Evolutionary conservation across 2,797 vertebrate species (phyloP).

Genomic region (Rhinoraja longicauda): DNA sequence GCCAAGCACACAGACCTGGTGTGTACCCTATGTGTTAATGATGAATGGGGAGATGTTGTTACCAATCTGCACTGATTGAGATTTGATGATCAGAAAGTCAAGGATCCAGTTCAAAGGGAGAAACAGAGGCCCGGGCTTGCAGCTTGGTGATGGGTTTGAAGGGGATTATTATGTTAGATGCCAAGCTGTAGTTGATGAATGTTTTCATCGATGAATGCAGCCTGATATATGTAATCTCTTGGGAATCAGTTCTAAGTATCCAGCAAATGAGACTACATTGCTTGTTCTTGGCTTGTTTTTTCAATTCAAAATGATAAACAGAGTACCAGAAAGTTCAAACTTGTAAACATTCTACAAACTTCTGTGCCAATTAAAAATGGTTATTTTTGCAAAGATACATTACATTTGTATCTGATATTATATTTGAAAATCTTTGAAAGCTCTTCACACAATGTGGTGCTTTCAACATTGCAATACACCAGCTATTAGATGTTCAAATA

Average conservation of each 20-base stretch:
- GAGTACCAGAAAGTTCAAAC: not conserved
- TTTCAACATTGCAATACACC: not conserved
- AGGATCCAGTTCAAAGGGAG: no score
- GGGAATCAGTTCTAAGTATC: not conserved
- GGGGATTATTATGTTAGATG: no score
- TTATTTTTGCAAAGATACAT: not conserved
- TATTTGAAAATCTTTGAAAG: not conserved
- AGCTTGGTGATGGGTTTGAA: no score
- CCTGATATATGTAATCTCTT: not conserved
- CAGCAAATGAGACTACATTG: not conserved
- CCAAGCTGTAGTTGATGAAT: no score
- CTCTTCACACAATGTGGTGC: not conserved
- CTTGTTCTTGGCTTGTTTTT: not conserved
- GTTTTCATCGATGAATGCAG: no score
- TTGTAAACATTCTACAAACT: not conserved
- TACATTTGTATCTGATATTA: not conserved
- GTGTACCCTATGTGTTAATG: no score
- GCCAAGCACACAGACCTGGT: no score
- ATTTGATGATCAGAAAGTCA: no score
- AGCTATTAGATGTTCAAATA: not conserved
- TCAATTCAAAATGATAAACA: not conserved
- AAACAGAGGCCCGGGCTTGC: no score
- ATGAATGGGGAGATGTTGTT: no score
- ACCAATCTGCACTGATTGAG: no score
- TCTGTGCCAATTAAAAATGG: not conserved